A percentile compares a stretch with the other conserved stretches of the same genome.
Conservation (phyloP, 2,113 vertebrate genomes). For the Lophura nycthemera region DNA sequence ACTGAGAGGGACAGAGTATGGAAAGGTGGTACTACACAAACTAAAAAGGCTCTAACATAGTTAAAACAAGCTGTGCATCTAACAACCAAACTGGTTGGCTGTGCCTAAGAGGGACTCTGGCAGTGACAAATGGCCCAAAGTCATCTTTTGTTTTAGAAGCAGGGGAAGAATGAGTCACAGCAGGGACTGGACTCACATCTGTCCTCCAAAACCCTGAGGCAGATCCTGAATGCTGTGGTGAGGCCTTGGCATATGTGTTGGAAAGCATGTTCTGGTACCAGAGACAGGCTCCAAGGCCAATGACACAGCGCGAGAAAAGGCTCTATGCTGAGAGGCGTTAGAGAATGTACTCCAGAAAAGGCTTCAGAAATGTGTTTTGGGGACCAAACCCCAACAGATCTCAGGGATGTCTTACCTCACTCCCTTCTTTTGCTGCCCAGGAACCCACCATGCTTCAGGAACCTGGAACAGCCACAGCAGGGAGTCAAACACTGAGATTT, state of each 20-base stretch:
- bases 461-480: background rate
- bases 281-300: background rate
- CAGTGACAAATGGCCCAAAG: conserved; percentile 6
- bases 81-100: background rate
- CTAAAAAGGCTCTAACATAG: background rate
- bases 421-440: background rate
- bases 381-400: background rate
- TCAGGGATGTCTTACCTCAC: background rate
- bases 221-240: background rate
- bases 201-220: background rate
- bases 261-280: background rate
- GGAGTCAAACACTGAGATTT: background rate
- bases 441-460: background rate
- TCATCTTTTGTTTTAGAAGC: conserved; percentile 1
- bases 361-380: background rate
- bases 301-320: background rate
- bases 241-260: background rate
- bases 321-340: rapidly evolving
- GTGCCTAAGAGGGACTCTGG: background rate
- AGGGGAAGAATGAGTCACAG: conserved; percentile 41
- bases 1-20: background rate
- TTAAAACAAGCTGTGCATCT: background rate
- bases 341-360: background rate
- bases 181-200: background rate
- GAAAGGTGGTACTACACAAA: background rate